Percentiles rank a stretch among this genome's conserved stretches.
Evolutionary conservation across 2,888 invertebrate species (phyloP).

Genomic region (Onthophagus sagittarius): DNA sequence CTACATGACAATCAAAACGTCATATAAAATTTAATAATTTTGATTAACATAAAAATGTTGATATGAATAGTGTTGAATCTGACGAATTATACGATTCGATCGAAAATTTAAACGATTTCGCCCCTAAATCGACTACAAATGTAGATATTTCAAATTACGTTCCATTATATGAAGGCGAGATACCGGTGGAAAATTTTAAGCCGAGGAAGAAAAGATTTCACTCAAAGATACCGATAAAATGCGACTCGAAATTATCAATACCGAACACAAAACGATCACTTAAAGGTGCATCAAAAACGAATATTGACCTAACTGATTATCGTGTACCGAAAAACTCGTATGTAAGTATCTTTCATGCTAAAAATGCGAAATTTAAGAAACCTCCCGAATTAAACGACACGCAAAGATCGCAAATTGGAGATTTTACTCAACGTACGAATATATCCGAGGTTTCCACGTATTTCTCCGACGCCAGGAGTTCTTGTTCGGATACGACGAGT

Average conservation of each 20-base stretch:
- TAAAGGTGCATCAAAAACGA: not conserved
- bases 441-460: conserved; percentile 20
- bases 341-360: conserved; percentile 24
- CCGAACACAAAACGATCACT: not conserved
- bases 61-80: conserved; percentile 24
- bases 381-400: conserved; percentile 20
- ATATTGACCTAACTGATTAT: not conserved
- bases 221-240: conserved; percentile 2
- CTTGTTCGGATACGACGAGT: conserved; percentile 25
- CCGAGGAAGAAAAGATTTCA: not conserved
- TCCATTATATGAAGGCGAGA: conserved; percentile 27
- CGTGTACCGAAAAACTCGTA: conserved; percentile 22
- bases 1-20: no score
- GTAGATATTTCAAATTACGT: conserved; percentile 22
- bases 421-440: conserved; percentile 18
- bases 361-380: conserved; percentile 20
- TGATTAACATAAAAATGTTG: conserved; percentile 11
- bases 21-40: conserved; percentile 3
- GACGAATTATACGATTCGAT: conserved; percentile 30
- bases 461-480: conserved; percentile 24
- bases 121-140: conserved; percentile 13
- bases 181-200: conserved; percentile 11
- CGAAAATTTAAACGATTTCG: conserved; percentile 25
- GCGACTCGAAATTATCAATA: conserved; percentile 5
- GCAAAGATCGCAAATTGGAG: conserved; percentile 23